Evolutionary conservation across 2,797 vertebrate species (phyloP), one percentile per base, ranked within the genome.

Genomic region (Podarcis lilfordi): DNA sequence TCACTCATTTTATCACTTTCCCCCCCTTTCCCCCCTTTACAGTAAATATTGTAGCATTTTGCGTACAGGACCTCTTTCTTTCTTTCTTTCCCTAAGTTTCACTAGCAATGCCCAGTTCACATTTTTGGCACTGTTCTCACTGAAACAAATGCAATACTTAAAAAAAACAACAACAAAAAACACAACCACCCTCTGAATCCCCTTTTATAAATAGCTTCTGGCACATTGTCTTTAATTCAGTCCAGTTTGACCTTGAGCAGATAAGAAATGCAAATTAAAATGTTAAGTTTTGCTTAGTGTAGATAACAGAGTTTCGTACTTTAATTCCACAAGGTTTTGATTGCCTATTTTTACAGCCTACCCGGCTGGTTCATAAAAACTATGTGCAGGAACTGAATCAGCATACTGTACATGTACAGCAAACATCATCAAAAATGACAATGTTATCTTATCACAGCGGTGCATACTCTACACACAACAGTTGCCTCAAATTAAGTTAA

Each of bases 201-300:
- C 84, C 19, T 82, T 86, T 86, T 77, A 82, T 77, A 90, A 92
- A 90, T 78, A 91, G 81, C 72, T 94, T 89, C 80, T 93, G 86
- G 90, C 89, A 92, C 45, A 17, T 43, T 79, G 55, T 76, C 79
- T 68, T 91, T 85, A 89, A 69, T 90, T 88, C 92, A 91, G 59
- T 90, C 79, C 85, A 91, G 59, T 81, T 84, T 1, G 0, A 92
- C 86, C 91, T 93, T 89, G 83, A 76, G 50, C 3, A 93, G 92
- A 94, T 95, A 94, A 95, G 87, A 90, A 93, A 75, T 10, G 23
- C 88, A 86, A 85, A 89, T 94, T 91, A 90, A 94, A 96, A 92
- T 82, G 15, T 84, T 89, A 87, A 89, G 25, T 37, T 91, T 92
- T 91, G 64, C 82, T 93, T 81, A 83, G 13, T 45, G 75, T 86